A percentile compares a stretch with the other conserved stretches of the same genome.
Evolutionary conservation across 92 coral and sea anemone genomes (phyloP).

Genomic region (Phenganax subtilis): DNA sequence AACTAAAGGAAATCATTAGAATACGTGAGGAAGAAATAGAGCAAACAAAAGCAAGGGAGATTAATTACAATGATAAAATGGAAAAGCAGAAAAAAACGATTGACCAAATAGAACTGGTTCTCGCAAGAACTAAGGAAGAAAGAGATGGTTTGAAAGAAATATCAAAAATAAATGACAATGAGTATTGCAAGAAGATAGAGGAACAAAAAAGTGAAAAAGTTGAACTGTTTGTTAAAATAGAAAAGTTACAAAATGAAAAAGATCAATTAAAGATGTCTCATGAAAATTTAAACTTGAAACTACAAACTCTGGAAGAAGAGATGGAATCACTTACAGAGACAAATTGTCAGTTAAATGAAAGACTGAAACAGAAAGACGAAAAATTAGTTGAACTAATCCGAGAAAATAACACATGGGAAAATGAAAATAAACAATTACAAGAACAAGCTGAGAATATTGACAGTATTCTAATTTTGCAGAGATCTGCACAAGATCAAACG

Average conservation of each 20-base stretch:
- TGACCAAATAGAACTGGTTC: background rate
- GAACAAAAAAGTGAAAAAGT: background rate
- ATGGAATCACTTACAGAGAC: background rate
- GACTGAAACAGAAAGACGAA: conserved; percentile 5
- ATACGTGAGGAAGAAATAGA: conserved; percentile 25
- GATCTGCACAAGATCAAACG: conserved; percentile 30
- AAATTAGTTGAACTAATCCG: background rate
- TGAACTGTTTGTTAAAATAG: background rate
- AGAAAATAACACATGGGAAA: background rate
- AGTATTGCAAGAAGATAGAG: background rate
- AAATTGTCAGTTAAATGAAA: background rate
- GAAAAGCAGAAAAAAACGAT: conserved; percentile 11
- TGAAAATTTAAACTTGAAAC: background rate
- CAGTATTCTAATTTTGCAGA: conserved; percentile 5
- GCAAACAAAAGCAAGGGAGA: background rate
- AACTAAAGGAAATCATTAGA: background rate
- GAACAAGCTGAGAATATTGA: conserved; percentile 31
- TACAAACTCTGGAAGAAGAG: conserved; percentile 1
- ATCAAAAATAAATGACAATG: background rate
- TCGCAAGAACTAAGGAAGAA: background rate
- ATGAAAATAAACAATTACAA: conserved; percentile 21
- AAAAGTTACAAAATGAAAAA: background rate
- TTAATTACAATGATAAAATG: background rate
- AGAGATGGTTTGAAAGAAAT: conserved; percentile 20
- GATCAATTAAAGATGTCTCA: background rate